Base-by-base conservation (phyloP, 1,140 invertebrate genomes). In the Elysia chlorotica region DNA sequence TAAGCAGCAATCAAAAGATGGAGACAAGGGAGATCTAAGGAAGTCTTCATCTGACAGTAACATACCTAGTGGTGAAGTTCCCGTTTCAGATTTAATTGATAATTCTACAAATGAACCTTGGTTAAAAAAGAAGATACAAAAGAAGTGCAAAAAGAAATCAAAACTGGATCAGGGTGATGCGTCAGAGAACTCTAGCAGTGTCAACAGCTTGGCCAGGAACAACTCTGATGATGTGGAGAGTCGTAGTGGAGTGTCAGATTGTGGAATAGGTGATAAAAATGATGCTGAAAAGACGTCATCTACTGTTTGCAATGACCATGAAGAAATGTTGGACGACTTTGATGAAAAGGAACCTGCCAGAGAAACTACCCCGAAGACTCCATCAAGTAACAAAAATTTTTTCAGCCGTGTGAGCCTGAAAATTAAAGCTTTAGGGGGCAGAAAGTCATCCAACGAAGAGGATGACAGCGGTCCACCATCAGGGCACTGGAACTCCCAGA, bases 371-470 rank as follows among this genome's bases (percentile, higher is more conserved):
- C n/a, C n/a, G n/a, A n/a, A n/a, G n/a, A n/a, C n/a, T n/a, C n/a
- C n/a, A n/a, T n/a, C n/a, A n/a, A n/a, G 71, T 53, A 65, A 53
- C 36, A 75, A 73, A 65, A 76, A 75, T 37, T 79, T 83, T 54
- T 75, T 84, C n/a, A 65, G 77, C 0, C 67, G 79, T 61, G 81
- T 84, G 74, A 84, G 82, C 76, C 68, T 76, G 3, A 82, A 82
- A 69, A 71, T 84, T 5, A 76, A 78, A 67, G 78, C 66, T 65
- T 76, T 72, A 21, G 56, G 53, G 2, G 41, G 28, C 31, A 35
- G 48, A n/a, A 75, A 65, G 31, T 54, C 53, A 30, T 65, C 62
- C 41, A 71, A 70, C 21, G 75, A 79, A 14, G 65, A 75, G 38
- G 80, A 81, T 30, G 69, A 71, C 23, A 37, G 57, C 5, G 28